Percentiles rank a stretch among this genome's conserved stretches.
These are phyloP conservation scores for Myrmecobius fasciatus DNA, from an alignment of 2,113 vertebrate genomes.

Conservation along the genomic window DNA sequence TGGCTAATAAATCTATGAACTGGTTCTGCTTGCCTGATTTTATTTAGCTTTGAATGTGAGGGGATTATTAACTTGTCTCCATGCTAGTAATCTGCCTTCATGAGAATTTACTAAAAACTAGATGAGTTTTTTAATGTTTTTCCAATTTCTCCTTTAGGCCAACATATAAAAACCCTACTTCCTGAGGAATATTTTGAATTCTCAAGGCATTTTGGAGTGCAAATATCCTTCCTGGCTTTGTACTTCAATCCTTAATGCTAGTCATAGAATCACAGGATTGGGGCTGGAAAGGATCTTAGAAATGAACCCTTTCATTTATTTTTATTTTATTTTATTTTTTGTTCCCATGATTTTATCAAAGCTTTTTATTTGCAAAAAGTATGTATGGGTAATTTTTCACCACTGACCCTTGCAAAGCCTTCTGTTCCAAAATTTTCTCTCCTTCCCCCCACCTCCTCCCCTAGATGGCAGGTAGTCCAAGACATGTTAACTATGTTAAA, in stretches of 20 bases:
- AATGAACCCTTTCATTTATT: neutral
- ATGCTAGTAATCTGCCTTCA: neutral
- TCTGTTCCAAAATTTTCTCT: too few species aligned
- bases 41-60: neutral
- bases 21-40: neutral
- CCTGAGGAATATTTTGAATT: neutral
- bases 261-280: neutral
- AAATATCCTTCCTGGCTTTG: neutral
- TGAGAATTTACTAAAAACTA: neutral
- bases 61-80: neutral
- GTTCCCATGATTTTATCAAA: too few species aligned
- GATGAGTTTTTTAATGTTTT: neutral
- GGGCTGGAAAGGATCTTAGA: neutral
- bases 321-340: too few species aligned
- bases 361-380: too few species aligned
- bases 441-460: too few species aligned
- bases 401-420: too few species aligned
- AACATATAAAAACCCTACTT: neutral
- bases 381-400: too few species aligned
- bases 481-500: too few species aligned
- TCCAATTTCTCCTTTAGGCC: neutral
- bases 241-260: neutral
- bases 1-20: neutral
- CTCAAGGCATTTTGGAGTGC: neutral
- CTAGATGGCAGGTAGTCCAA: too few species aligned